Evolutionary conservation across 2,888 invertebrate genomes (phyloP), one percentile per base, ranked within the genome.

Genomic region (Netelia inedita): DNA sequence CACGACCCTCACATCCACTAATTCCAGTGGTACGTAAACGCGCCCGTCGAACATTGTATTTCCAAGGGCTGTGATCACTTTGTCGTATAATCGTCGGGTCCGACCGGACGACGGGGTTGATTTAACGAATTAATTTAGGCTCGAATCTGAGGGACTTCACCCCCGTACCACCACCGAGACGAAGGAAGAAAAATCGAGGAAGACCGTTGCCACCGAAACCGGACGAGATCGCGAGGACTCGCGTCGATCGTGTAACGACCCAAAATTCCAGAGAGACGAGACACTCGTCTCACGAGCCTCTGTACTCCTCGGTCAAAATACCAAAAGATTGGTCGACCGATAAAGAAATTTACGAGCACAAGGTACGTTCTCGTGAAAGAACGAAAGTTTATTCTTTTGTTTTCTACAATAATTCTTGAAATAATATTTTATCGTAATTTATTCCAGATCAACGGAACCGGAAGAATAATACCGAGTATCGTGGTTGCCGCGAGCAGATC

Each of bases 151-250:
- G 91, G 82, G 88, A 90, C 19, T 79, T 83, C n/a, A 89, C 90
- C 1, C 93, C 93, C 16, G 88, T 93, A n/a, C 93, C 93, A 43
- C 93, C 93, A 2, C 93, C 93, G 10, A 88, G 92, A 66, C 90
- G 91, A 6, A 91, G 89, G 59, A 92, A 91, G 50, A 89, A 88
- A 82, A 92, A 91, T 87, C 87, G 89, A 28, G 89, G 91, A 50
- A 89, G 93, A 68, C 92, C 92, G 14, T 81, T 92, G 85, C 92
- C 93, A 0, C 92, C 92, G 53, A 92, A 93, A 82, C 93, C 93
- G 57, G 91, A 91, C 79, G 91, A 91, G 80, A 66, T 87, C 61
- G 82, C 87, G 35, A 86, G 82, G 66, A 89, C 72, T 82, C 89
- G 89, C 66, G 89, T 87, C 43, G 88, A 88, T 73, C 80, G 78